phyloP scores from a whole-genome alignment of 2,113 vertebrate genomes.

The Rynchops niger region DNA sequence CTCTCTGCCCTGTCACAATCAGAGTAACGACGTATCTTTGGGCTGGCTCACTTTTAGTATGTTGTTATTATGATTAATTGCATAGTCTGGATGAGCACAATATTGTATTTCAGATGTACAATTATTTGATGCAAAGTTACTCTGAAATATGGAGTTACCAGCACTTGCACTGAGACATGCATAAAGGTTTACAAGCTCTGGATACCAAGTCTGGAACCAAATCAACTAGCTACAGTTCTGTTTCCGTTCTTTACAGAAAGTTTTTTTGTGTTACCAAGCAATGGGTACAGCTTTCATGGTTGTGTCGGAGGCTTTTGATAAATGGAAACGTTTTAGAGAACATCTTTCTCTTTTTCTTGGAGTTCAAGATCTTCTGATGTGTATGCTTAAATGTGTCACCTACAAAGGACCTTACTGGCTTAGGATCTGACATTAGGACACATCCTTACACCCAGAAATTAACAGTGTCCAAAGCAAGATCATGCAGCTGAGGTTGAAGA shows the following conservation, averaged over 20 bases:
- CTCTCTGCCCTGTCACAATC: neutral
- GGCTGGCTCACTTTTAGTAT: neutral
- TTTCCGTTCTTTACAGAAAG: neutral
- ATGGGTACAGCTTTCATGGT: neutral
- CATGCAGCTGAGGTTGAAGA: neutral
- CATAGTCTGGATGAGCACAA: neutral
- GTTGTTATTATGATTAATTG: neutral
- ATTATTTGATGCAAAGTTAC: neutral
- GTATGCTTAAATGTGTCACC: neutral
- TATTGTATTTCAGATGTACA: neutral
- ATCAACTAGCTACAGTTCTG: neutral
- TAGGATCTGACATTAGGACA: neutral
- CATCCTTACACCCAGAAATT: neutral
- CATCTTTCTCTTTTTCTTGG: neutral
- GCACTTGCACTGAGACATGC: neutral
- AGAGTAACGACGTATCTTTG: rapidly evolving
- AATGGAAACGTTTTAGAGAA: neutral
- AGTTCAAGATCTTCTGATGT: neutral
- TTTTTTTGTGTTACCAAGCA: neutral
- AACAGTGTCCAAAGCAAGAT: neutral
- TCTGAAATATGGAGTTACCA: neutral
- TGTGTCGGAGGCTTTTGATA: neutral
- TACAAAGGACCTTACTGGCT: neutral
- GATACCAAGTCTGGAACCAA: neutral
- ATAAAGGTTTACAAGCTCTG: neutral